These are phyloP conservation scores for Trimorus sp. DNA, from an alignment of 2,888 invertebrate genomes.

Conservation along the genomic window DNA sequence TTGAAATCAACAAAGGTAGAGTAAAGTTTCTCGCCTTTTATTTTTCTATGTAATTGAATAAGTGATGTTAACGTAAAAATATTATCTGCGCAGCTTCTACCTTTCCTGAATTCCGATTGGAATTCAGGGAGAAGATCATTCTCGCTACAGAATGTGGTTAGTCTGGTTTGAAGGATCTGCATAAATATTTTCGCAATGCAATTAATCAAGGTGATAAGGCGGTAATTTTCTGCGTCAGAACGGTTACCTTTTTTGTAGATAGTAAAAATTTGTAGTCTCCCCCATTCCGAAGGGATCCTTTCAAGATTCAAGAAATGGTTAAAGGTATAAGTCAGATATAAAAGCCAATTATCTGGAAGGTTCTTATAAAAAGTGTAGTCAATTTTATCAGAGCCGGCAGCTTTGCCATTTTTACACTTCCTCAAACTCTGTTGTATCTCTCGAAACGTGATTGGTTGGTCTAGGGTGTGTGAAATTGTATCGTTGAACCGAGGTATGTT, in stretches of 20 bases:
- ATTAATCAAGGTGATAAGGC: conserved; percentile 7
- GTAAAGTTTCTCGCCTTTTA: neutral
- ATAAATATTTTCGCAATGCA: conserved; percentile 9
- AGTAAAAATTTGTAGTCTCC: neutral
- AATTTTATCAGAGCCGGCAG: conserved; percentile 1
- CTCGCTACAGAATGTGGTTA: neutral
- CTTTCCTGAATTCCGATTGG: neutral
- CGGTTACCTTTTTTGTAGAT: neutral
- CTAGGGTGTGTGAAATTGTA: neutral
- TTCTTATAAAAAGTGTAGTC: neutral
- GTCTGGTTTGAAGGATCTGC: neutral
- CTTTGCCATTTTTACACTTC: neutral
- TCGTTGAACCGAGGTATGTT: neutral
- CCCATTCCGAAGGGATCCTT: neutral
- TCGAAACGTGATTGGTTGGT: neutral
- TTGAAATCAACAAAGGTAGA: conserved; percentile 2
- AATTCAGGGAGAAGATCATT: neutral
- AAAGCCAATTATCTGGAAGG: conserved; percentile 1
- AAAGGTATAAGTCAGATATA: conserved; percentile 3
- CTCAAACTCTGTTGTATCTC: neutral
- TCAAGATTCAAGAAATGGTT: neutral
- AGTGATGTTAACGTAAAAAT: neutral
- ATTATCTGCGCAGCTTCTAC: neutral
- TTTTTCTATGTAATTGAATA: neutral
- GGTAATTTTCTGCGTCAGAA: neutral